Evolutionary conservation across 1,140 invertebrate genomes (phyloP), one percentile per base, ranked within the genome.

Genomic region (Bombyx mandarina): DNA sequence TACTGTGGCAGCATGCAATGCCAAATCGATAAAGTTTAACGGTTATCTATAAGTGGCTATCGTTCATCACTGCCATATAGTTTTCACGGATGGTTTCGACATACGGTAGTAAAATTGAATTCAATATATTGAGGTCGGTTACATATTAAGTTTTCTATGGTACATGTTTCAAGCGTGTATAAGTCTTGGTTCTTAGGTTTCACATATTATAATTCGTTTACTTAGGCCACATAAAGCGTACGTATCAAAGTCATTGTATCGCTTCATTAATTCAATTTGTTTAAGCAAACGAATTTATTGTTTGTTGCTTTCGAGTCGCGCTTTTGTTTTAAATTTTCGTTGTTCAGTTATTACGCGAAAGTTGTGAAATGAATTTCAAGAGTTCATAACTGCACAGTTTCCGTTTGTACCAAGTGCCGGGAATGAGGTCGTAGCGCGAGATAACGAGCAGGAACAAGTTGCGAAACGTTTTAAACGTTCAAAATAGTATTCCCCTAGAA

Each of bases 391-490:
- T 65, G 65, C 64, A 65, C 66, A 66, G 75, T 72, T 78, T 78
- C 70, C 72, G 69, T 73, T 77, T 73, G 67, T 69, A 57, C 66
- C 66, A 71, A 79, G 71, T 72, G 59, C 63, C 69, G 65, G 69
- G 69, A 84, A 82, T 65, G 75, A 67, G 82, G 79, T 66, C 78
- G 71, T 68, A 64, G 61, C 63, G 66, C 68, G 73, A 71, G 75
- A 82, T 85, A 85, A 82, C 72, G 74, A 81, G 73, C 63, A 57
- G 69, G 71, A 71, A 71, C 62, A 65, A 73, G 65, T 66, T 58
- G 61, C 67, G 67, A 58, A 73, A 70, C 67, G 65, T 66, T 66
- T 54, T 60, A 53, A 59, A 66, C 46, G 54, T 60, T 44, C 56
- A 35, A 35, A 35, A 35, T 35, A 35, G 26, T 35, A 54, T 43